phyloP scores from a whole-genome alignment of 2,888 invertebrate genomes.

The Ctenicera cuprea region DNA sequence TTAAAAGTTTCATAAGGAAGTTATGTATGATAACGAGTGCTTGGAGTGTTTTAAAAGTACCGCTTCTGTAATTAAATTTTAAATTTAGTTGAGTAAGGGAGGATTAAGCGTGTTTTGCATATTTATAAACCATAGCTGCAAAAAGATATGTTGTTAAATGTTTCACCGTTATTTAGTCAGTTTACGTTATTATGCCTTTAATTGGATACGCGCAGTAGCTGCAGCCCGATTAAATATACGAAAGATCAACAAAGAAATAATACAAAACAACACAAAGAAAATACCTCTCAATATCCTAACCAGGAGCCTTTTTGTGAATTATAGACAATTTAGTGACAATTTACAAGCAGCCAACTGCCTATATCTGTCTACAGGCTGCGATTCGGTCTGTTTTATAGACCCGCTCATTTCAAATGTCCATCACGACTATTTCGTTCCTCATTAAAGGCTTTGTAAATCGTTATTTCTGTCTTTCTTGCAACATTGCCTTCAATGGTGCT shows the following conservation, averaged over 20 bases:
- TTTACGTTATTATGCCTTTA: background rate
- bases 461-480: constrained; percentile 59
- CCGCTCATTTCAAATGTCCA: constrained; percentile 79
- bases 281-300: constrained; percentile 52
- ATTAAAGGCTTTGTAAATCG: constrained; percentile 80
- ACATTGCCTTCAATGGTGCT: constrained; percentile 21
- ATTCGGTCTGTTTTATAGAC: constrained; percentile 66
- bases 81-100: constrained; percentile 56
- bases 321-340: constrained; percentile 66
- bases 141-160: constrained; percentile 7
- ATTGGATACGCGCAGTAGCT: background rate
- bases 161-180: background rate
- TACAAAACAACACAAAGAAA: constrained; percentile 49
- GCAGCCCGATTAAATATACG: constrained; percentile 6
- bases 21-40: constrained; percentile 59
- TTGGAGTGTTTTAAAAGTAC: constrained; percentile 63
- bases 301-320: constrained; percentile 54
- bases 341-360: constrained; percentile 69
- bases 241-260: constrained; percentile 34
- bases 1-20: constrained; percentile 39
- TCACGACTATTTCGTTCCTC: constrained; percentile 79
- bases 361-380: constrained; percentile 67
- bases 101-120: constrained; percentile 26
- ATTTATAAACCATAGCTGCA: constrained; percentile 14
- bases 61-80: constrained; percentile 61